Percentiles rank a stretch among this genome's conserved stretches.
Conservation (phyloP, 1,140 invertebrate species). For the Drosophila rufa region DNA sequence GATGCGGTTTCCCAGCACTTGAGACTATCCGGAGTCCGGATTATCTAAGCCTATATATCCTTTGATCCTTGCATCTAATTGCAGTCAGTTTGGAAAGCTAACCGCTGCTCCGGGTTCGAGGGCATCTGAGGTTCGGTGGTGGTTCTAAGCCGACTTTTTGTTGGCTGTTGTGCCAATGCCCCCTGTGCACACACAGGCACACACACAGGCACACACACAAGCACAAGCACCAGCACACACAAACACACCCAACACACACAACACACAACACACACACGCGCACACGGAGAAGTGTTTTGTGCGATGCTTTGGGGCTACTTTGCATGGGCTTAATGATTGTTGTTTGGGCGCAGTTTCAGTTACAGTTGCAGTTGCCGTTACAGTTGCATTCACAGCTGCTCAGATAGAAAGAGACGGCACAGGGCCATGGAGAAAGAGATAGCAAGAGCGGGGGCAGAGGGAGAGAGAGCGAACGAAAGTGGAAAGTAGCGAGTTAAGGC, state of each 20-base stretch:
- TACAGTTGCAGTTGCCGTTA: slow-evolving; percentile 45
- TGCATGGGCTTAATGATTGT: slow-evolving; percentile 73
- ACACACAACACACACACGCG: slow-evolving; percentile 1
- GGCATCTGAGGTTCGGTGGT: slow-evolving; percentile 29
- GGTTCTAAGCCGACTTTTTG: neutral
- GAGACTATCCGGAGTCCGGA: slow-evolving; percentile 1
- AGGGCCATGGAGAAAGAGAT: neutral
- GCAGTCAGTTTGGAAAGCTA: neutral
- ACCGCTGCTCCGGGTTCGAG: slow-evolving; percentile 1
- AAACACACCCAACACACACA: slow-evolving; percentile 4
- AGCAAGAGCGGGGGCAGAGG: neutral
- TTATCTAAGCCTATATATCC: neutral
- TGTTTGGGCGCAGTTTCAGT: slow-evolving; percentile 75
- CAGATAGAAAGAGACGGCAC: slow-evolving; percentile 20
- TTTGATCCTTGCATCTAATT: neutral
- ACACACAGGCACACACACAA: slow-evolving; percentile 3
- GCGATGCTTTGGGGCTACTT: slow-evolving; percentile 68
- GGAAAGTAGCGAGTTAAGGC: slow-evolving; percentile 21
- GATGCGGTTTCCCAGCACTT: slow-evolving; percentile 7
- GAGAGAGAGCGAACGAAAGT: neutral
- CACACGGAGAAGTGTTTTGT: slow-evolving; percentile 24
- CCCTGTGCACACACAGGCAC: slow-evolving; percentile 8
- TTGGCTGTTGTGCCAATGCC: slow-evolving; percentile 42
- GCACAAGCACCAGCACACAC: slow-evolving; percentile 4
- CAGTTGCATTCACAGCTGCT: slow-evolving; percentile 45